Base-by-base conservation (phyloP, 2,888 invertebrate species). In the Drosophila neoperkinsi region DNA sequence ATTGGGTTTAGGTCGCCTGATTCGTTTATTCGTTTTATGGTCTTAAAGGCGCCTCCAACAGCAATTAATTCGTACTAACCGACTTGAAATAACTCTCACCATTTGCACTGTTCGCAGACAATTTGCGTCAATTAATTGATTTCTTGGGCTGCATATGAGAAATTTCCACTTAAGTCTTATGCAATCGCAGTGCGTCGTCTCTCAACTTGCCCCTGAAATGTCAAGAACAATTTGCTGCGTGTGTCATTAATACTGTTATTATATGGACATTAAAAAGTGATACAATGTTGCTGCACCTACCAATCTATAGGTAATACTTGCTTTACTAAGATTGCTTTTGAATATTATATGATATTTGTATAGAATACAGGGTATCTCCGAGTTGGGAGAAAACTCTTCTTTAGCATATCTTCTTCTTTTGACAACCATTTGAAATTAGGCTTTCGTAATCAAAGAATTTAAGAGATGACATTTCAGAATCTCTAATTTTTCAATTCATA, bases 61-160 rank as follows among this genome's bases (percentile, higher is more conserved):
- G 58, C 68, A 46, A 63, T 65, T 65, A 74, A 71, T 71, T 58
- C 11, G 43, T 31, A 43, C 61, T 62, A 5, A 18, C 21, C 18
- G 11, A 53, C 59, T 46, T 57, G 13, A 36, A 30, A 13, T 11
- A n/a, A 34, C 33, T 50, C 59, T 30, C 34, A 58, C 75, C 74
- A 88, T 71, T 81, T 81, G 81, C 71, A 46, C n/a, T 70, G 70
- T 85, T 85, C 85, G 88, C 85, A 85, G 88, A 83, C 88, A 85
- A 85, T 88, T 85, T 84, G 74, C 81, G 75, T 73, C 82, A 82
- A 81, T 85, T 88, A 88, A 83, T 85, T 85, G 83, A 85, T 88
- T 83, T 81, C 74, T 69, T 58, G 11, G n/a, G 34, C 49, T 56
- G 60, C 71, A 75, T 70, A 34, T 59, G 36, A 72, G 64, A 78